phyloP scores from a whole-genome alignment of 2,113 vertebrate genomes.

The Archocentrus centrarchus region DNA sequence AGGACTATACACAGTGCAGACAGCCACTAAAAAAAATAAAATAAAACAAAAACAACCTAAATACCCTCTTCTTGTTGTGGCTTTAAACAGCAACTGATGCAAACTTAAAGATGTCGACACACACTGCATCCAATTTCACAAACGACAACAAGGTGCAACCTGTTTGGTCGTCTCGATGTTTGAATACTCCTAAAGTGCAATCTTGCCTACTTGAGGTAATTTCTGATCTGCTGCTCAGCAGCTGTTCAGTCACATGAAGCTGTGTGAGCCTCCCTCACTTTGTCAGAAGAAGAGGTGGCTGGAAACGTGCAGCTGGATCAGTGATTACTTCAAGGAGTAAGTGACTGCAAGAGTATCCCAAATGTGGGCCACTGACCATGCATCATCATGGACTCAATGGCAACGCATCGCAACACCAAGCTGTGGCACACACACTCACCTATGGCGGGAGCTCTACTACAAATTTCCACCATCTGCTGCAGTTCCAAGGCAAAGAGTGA shows the following conservation, averaged over 20 bases:
- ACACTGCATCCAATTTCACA: conserved; percentile 62
- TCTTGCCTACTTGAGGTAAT: conserved; percentile 71
- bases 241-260: not conserved
- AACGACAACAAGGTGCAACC: conserved; percentile 67
- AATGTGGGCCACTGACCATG: conserved; percentile 69
- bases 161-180: conserved; percentile 47
- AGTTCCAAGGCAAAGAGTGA: conserved; percentile 83
- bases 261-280: not conserved
- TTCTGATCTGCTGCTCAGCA: conserved; percentile 52
- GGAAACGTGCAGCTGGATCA: conserved; percentile 55
- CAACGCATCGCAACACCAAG: conserved; percentile 67
- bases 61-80: not conserved
- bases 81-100: conserved; percentile 55
- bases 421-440: conserved; percentile 79
- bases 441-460: conserved; percentile 80
- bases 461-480: conserved; percentile 86
- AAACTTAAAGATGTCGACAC: conserved; percentile 69
- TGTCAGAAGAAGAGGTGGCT: conserved; percentile 26
- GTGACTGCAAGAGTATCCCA: conserved; percentile 71
- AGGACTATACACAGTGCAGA: conserved; percentile 38
- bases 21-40: conserved; percentile 27
- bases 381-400: conserved; percentile 69
- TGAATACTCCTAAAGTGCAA: conserved; percentile 66
- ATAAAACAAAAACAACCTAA: conserved; percentile 22
- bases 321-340: conserved; percentile 69